These are phyloP conservation scores for Notothenia coriiceps DNA, from an alignment of 2,113 vertebrate species.

Conservation along the genomic window DNA sequence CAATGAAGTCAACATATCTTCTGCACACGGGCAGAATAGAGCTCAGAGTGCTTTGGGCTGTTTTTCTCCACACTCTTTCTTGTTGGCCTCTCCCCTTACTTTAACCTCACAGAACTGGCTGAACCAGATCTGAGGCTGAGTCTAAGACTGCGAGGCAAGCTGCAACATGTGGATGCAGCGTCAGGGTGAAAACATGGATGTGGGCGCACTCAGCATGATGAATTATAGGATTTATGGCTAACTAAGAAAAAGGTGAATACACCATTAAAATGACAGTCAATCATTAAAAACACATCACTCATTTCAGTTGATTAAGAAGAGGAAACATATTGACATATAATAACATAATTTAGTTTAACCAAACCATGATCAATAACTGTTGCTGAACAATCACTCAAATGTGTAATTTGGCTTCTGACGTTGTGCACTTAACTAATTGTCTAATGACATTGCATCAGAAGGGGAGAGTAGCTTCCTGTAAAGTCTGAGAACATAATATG, in stretches of 20 bases:
- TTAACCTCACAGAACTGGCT: constrained; percentile 74
- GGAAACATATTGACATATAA: background rate
- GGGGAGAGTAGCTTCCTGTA: background rate
- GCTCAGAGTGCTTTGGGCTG: constrained; percentile 26
- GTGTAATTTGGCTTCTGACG: background rate
- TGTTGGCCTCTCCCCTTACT: background rate
- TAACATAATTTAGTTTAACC: background rate
- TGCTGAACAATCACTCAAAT: background rate
- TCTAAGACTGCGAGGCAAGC: constrained; percentile 66
- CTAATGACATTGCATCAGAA: background rate
- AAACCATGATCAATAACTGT: background rate
- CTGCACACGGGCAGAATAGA: background rate
- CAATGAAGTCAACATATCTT: constrained; percentile 31
- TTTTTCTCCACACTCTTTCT: constrained; percentile 40
- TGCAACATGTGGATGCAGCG: constrained; percentile 63
- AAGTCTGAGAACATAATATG: background rate
- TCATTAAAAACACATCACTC: constrained; percentile 8
- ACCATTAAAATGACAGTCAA: constrained; percentile 44
- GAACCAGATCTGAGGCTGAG: constrained; percentile 64
- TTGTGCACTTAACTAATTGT: background rate
- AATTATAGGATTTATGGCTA: constrained; percentile 60
- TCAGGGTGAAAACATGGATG: constrained; percentile 47
- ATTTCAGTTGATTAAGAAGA: background rate
- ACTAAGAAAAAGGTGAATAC: constrained; percentile 17
- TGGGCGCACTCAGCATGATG: constrained; percentile 30